Base-by-base conservation (phyloP, 2,888 invertebrate genomes). In the Harpalus rubripes region DNA sequence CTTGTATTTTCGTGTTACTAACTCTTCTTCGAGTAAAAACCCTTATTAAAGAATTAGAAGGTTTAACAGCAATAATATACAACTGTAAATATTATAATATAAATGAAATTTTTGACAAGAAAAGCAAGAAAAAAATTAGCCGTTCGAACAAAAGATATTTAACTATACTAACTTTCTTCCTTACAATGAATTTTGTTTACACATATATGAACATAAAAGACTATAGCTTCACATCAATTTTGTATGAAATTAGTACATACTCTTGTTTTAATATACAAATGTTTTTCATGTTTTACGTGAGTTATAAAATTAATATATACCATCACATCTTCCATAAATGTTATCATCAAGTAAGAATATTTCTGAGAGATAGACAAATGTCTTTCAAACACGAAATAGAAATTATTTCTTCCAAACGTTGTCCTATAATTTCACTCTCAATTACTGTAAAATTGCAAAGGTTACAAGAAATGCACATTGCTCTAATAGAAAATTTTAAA, bases 401-500 rank as follows among this genome's bases (percentile, higher is more conserved):
- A 12, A 74, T 74, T 6, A 52, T 68, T 68, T 68, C 68, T 12
- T 32, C 68, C 2, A 68, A 68, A 39, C 41, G n/a, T 6, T 26
- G 15, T 2, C 8, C 12, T 39, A 15, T 68, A 39, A 68, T 68
- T 1, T 32, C 32, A 7, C 12, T 44, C 1, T 44, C 74, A 12
- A 58, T 78, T 22, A 26, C 78, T 32, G 12, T 18, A 12, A 81
- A 81, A 59, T 63, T 83, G 5, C 59, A 76, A 76, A 76, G 41
- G 18, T 15, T 83, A 0, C 83, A 76, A 59, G 22, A 18, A 39
- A 65, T 83, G 83, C 76, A 83, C 16, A 59, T 59, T n/a, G 83
- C 76, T 4, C n/a, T 83, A 18, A 15, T 76, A 15, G 1, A 22
- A 10, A 83, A 83, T 61, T 83, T 76, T 10, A 59, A 83, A 4